Base-by-base conservation (phyloP, 2,888 invertebrate genomes). In the Parnassius mnemosyne region DNA sequence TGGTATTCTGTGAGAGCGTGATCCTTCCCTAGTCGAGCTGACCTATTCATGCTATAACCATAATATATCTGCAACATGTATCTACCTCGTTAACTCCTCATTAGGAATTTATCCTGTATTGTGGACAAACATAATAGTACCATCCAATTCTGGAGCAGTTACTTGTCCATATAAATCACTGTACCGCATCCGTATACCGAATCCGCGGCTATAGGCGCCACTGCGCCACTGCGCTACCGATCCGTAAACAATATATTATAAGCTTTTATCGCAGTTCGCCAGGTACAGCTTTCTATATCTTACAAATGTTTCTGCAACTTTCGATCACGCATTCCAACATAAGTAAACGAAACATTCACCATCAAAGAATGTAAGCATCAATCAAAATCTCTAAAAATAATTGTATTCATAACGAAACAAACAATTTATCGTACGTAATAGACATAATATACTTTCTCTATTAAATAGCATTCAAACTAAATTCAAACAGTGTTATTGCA, bases 321-420 rank as follows among this genome's bases (percentile, higher is more conserved):
- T 59, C 59, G 46, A 47, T 59, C 16, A 20, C 43, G 49, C 47
- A 46, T 12, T 20, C 52, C 43, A 43, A 51, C 43, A 12, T 20
- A 51, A 57, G 12, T 10, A 43, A 43, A 43, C 53, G 25, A 53
- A 52, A 51, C 44, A 16, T 42, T 53, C 20, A 42, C 49, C 12
- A 47, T 47, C 10, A 7, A 10, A 54, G 16, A 55, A 59, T 34
- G 10, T 50, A 50, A 12, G 13, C 61, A 56, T 56, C 56, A 56
- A 61, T 61, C 52, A 61, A 61, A 10, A 46, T 20, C 20, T 20
- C 52, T 53, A 57, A 9, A 12, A 41, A 3, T 13, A 12, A 46
- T 41, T 47, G 46, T 49, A 51, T 49, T 10, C 42, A 49, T 61
- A 57, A 47, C 57, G 57, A 56, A 61, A 61, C 53, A 41, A 49